A percentile compares a stretch with the other conserved stretches of the same genome.
Conservation (phyloP, 2,113 vertebrate species). For the Scatophagus argus region DNA sequence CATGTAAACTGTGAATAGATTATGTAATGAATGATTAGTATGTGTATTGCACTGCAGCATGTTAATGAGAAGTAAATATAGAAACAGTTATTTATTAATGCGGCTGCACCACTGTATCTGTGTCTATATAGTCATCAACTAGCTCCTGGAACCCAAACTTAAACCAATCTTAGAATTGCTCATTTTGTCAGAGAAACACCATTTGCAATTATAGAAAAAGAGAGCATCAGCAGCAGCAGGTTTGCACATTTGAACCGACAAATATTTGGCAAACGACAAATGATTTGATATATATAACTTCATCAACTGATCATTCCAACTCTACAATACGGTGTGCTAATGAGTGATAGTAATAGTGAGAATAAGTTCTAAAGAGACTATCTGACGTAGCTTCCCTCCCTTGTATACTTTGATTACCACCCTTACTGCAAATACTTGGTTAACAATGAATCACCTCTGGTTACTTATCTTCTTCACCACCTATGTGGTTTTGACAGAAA, state of each 20-base stretch:
- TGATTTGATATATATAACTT: background rate
- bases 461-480: slow-evolving; percentile 27
- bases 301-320: background rate
- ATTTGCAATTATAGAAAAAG: background rate
- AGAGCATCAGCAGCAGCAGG: background rate
- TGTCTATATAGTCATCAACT: background rate
- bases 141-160: background rate
- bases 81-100: slow-evolving; percentile 6
- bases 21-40: background rate
- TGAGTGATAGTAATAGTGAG: background rate
- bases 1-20: background rate
- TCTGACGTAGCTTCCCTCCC: background rate
- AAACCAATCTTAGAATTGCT: background rate
- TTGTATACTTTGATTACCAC: slow-evolving; percentile 6
- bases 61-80: background rate
- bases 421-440: slow-evolving; percentile 12
- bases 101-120: background rate
- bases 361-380: background rate
- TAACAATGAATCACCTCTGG: slow-evolving; percentile 12
- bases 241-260: background rate
- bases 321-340: too few species aligned
- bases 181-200: background rate
- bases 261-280: background rate
- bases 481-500: slow-evolving; percentile 50
- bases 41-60: background rate